Base-by-base conservation (phyloP, 2,888 invertebrate genomes). In the Amiota minor region DNA sequence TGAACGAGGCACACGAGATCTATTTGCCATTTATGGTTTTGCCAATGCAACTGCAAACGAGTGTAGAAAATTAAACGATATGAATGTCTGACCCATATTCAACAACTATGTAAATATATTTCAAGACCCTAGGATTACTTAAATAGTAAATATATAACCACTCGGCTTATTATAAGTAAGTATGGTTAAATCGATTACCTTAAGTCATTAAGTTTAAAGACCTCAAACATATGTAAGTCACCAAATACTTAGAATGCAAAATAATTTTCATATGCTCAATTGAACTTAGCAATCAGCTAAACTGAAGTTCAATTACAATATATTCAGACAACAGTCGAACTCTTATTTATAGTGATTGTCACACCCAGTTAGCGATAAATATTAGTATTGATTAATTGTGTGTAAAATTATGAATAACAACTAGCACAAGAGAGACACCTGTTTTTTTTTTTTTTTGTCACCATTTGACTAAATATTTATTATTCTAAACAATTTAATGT, bases 371-470 rank as follows among this genome's bases (percentile, higher is more conserved):
- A 1, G 16, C 18, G 16, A 56, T 70, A 70, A 55, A 18, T 53
- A 35, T 45, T 55, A 16, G 6, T 35, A 70, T 56, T 70, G 18
- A 53, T 69, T 53, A 69, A 69, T 69, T 69, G 53, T 69, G 68
- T 62, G 62, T 62, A 18, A 18, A 20, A 59, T 59, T 59, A 20
- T 59, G 59, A 20, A 59, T 35, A 35, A 35, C 6, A 6, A 35
- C 35, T 35, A 35, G 2, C 6, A 35, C 35, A 23, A 35, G 35
- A 35, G 23, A 16, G 59, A 59, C 59, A 59, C 20, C 20, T 14
- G n/a, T n/a, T 59, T 1, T 4, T 50, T 2, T 3, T 50, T 9
- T 50, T 50, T n/a, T 9, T 53, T 53, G 53, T 53, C n/a, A 53
- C 16, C 16, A 16, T 53, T 53, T 53, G 14, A 9, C 3, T 53